Conservation (phyloP, 30 jellyfish, hydroid and myxozoan genomes). For the Catostylus mosaicus region DNA sequence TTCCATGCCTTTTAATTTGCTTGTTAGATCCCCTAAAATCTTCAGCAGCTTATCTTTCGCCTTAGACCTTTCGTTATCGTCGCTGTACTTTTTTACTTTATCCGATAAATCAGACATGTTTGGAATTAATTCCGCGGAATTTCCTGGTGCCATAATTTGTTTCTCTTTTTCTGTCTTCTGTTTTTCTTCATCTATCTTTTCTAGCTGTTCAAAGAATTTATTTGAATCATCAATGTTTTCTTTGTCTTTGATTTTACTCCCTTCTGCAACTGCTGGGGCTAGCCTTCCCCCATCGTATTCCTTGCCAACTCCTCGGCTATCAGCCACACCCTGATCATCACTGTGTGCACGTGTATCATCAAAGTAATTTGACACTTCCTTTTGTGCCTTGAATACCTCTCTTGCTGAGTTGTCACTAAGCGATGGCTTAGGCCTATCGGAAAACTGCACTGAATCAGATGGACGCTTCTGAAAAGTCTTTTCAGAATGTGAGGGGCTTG, state of each 20-base stretch:
- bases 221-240: slow-evolving; percentile 45
- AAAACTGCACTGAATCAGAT: slow-evolving; percentile 25
- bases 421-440: slow-evolving; percentile 14
- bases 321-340: slow-evolving; percentile 2
- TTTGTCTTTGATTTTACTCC: not conserved
- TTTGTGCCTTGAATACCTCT: slow-evolving; percentile 26
- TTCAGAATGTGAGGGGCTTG: slow-evolving; percentile 26
- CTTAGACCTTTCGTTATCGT: slow-evolving; percentile 70
- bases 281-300: slow-evolving; percentile 60
- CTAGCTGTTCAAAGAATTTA: slow-evolving; percentile 73
- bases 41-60: slow-evolving; percentile 85
- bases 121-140: slow-evolving; percentile 20
- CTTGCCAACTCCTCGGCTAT: slow-evolving; percentile 57
- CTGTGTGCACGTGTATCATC: not conserved
- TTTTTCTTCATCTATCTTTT: slow-evolving; percentile 69
- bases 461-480: slow-evolving; percentile 37
- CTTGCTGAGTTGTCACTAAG: not conserved
- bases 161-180: slow-evolving; percentile 50
- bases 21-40: slow-evolving; percentile 85
- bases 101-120: slow-evolving; percentile 8
- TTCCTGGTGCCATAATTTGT: slow-evolving; percentile 28
- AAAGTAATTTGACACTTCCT: slow-evolving; percentile 2
- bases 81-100: slow-evolving; percentile 11
- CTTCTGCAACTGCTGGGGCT: slow-evolving; percentile 46
- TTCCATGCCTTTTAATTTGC: slow-evolving; percentile 92